Conservation (phyloP, 2,888 invertebrate species). For the Lasius platythorax region DNA sequence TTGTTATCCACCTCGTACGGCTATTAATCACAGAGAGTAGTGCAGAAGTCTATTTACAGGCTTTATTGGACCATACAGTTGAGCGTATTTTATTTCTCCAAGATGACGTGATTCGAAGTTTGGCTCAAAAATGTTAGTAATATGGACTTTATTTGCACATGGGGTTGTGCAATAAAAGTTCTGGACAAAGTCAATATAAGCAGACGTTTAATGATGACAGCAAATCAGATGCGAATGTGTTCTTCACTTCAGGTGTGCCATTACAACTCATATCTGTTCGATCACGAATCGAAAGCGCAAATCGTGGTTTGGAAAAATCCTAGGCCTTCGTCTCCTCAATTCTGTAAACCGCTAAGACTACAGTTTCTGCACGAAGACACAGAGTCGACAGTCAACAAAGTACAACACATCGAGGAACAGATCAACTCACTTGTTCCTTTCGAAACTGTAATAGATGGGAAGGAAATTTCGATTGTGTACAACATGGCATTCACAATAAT, state of each 20-base stretch:
- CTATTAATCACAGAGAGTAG: background rate
- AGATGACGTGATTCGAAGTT: background rate
- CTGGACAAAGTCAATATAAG: background rate
- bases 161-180: background rate
- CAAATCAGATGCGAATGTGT: background rate
- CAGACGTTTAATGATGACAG: background rate
- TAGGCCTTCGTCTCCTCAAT: background rate
- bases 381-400: background rate
- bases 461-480: conserved; percentile 51
- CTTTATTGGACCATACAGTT: background rate
- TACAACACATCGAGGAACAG: conserved; percentile 38
- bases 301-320: background rate
- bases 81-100: background rate
- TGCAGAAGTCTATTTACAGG: background rate
- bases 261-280: background rate
- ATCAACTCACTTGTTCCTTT: conserved; percentile 56
- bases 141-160: background rate
- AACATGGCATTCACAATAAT: conserved; percentile 50
- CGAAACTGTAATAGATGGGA: conserved; percentile 56
- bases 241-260: background rate
- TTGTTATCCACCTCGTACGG: background rate
- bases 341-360: background rate
- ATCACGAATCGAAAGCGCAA: background rate
- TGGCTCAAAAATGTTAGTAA: background rate
- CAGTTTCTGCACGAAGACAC: conserved; percentile 26